Evolutionary conservation across 2,113 vertebrate species (phyloP).

Genomic region (Pseudolaguvia tuberculata): DNA sequence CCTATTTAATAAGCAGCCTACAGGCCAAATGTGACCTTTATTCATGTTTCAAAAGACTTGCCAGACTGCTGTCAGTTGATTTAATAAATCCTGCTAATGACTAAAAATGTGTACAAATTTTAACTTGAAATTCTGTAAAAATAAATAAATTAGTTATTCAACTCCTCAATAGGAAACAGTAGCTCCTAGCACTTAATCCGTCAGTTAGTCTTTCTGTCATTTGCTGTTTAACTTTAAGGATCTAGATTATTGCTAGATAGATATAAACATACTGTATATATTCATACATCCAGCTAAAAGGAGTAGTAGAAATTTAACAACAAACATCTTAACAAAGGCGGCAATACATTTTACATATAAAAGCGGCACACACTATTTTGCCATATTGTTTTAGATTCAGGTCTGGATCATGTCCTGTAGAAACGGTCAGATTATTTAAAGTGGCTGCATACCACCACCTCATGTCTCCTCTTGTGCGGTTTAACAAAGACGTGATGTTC

Average conservation of each 20-base stretch:
- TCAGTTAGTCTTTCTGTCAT: not conserved
- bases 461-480: slow-evolving; percentile 41
- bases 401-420: slow-evolving; percentile 56
- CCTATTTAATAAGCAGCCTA: slow-evolving; percentile 8
- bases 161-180: not conserved
- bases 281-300: no score
- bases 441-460: slow-evolving; percentile 67
- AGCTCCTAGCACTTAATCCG: not conserved
- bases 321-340: slow-evolving; percentile 45
- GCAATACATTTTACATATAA: slow-evolving; percentile 18
- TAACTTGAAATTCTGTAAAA: slow-evolving; percentile 4
- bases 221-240: not conserved
- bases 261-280: no score
- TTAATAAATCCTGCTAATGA: slow-evolving; percentile 8
- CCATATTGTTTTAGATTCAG: slow-evolving; percentile 51
- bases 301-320: slow-evolving; percentile 40
- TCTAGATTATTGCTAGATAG: no score
- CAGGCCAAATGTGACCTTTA: slow-evolving; percentile 6
- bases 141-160: not conserved
- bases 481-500: slow-evolving; percentile 49
- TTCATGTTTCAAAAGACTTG: not conserved
- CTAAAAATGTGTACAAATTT: not conserved
- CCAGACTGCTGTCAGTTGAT: slow-evolving; percentile 1
- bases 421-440: slow-evolving; percentile 59
- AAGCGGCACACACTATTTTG: slow-evolving; percentile 9